phyloP scores from a whole-genome alignment of 2,888 invertebrate genomes.

The Empis stercorea region DNA sequence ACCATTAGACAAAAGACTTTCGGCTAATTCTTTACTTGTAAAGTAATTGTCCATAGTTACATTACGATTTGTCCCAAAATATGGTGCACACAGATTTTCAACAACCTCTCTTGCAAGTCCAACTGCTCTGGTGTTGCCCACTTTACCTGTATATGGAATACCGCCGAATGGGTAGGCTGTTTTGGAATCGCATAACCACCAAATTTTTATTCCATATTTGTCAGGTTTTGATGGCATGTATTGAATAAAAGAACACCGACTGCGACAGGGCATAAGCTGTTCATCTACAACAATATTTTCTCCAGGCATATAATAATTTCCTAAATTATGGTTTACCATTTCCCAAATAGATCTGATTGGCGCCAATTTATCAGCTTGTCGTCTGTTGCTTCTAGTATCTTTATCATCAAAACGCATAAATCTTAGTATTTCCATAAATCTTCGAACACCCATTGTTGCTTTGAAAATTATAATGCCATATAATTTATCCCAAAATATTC shows the following conservation, averaged over 20 bases:
- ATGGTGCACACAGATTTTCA: constrained; percentile 2
- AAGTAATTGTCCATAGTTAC: too few relatives aligned
- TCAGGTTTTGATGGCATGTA: not conserved
- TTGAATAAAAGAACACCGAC: not conserved
- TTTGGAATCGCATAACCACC: constrained; percentile 16
- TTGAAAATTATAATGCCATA: too few relatives aligned
- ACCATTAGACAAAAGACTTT: too few relatives aligned
- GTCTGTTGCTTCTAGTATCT: too few relatives aligned
- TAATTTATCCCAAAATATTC: too few relatives aligned
- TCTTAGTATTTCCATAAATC: too few relatives aligned
- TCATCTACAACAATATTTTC: not conserved
- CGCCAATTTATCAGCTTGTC: not conserved
- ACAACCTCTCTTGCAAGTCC: not conserved
- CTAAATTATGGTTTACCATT: not conserved
- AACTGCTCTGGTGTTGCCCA: not conserved
- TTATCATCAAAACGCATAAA: too few relatives aligned
- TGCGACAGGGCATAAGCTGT: not conserved
- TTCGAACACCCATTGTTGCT: too few relatives aligned
- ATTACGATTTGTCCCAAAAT: not conserved
- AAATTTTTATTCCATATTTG: not conserved
- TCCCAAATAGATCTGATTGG: not conserved
- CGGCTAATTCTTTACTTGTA: too few relatives aligned
- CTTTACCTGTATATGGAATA: constrained; percentile 15
- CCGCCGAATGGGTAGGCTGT: constrained; percentile 18
- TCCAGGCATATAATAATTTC: not conserved